phyloP scores from a whole-genome alignment of 2,113 vertebrate genomes.

The Lonchura striata region DNA sequence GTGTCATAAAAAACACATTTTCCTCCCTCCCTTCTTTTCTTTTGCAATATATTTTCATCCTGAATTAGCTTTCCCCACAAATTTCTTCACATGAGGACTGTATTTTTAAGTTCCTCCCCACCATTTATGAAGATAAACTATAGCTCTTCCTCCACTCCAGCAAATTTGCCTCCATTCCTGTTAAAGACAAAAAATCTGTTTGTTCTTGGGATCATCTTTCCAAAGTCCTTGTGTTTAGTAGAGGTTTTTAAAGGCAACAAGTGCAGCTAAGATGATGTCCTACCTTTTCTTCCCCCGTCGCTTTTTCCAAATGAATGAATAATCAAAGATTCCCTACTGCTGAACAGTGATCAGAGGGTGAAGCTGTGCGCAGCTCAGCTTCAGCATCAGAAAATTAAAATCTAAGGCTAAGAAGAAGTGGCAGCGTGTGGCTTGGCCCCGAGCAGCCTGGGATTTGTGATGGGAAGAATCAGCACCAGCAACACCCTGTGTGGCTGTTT shows the following conservation, averaged over 20 bases:
- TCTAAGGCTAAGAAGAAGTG: neutral
- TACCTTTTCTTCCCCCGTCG: accelerated
- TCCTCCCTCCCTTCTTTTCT: neutral
- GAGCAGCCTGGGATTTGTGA: neutral
- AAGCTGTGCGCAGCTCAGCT: neutral
- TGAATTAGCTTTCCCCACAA: neutral
- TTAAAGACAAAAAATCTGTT: neutral
- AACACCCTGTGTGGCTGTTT: neutral
- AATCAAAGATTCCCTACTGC: neutral
- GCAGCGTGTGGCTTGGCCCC: neutral
- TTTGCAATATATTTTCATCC: neutral
- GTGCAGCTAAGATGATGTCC: neutral
- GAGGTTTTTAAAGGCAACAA: neutral
- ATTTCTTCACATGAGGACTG: neutral
- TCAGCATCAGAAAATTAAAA: neutral
- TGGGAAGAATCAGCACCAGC: neutral
- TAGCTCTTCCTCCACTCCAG: neutral
- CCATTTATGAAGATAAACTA: neutral
- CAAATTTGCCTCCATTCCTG: neutral
- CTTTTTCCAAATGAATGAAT: neutral
- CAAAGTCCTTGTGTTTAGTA: neutral
- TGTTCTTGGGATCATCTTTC: neutral
- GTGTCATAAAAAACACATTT: neutral
- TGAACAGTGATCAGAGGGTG: neutral
- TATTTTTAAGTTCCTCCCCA: neutral